Percentiles rank a stretch among this genome's conserved stretches.
Evolutionary conservation across 1,140 invertebrate genomes (phyloP).

Genomic region (Antheraea pernyi): DNA sequence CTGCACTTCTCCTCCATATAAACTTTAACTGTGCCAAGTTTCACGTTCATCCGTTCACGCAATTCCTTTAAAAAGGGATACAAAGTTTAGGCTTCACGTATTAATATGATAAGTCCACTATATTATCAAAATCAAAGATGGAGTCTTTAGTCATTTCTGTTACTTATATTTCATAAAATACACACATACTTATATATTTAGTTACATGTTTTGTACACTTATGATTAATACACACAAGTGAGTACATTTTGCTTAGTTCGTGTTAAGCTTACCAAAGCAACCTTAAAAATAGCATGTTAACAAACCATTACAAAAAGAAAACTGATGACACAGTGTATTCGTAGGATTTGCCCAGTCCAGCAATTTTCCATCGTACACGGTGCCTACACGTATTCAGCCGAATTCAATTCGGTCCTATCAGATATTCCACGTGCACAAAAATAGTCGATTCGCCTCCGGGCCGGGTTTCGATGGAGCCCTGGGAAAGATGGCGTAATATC

Average conservation of each 20-base stretch:
- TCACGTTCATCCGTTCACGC: too few relatives aligned
- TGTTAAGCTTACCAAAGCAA: neutral
- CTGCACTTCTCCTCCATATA: too few relatives aligned
- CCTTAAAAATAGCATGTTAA: conserved; percentile 10
- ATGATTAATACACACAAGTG: neutral
- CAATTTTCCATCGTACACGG: conserved; percentile 39
- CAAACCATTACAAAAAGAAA: conserved; percentile 26
- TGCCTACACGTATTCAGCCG: conserved; percentile 15
- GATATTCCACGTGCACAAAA: conserved; percentile 64
- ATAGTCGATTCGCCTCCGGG: conserved; percentile 39
- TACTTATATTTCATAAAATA: too few relatives aligned
- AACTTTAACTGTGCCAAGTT: too few relatives aligned
- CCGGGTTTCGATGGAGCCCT: conserved; percentile 53
- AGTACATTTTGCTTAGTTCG: neutral
- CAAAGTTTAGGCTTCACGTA: too few relatives aligned
- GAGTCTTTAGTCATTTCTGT: too few relatives aligned
- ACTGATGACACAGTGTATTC: conserved; percentile 37
- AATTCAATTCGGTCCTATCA: conserved; percentile 53
- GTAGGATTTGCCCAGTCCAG: conserved; percentile 44
- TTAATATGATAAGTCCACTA: too few relatives aligned
- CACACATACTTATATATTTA: too few relatives aligned
- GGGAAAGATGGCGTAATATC: conserved; percentile 69
- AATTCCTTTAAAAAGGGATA: too few relatives aligned
- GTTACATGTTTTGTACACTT: too few relatives aligned
- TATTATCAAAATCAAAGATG: too few relatives aligned